Evolutionary conservation across 2,888 invertebrate species (phyloP).

Genomic region (Tyria jacobaeae): DNA sequence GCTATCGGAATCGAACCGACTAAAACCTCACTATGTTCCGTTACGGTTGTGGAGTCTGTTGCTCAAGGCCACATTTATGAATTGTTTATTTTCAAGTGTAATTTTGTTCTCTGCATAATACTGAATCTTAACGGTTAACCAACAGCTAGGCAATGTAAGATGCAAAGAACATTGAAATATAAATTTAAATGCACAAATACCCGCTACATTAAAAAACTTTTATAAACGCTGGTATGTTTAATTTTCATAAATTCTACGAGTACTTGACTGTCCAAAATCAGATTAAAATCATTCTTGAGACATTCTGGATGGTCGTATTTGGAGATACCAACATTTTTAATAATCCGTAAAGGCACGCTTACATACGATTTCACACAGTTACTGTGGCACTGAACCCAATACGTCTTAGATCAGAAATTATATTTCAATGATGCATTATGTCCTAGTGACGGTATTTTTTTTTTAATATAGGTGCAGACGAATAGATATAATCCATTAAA

Average conservation of each 20-base stretch:
- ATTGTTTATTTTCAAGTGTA: too few species aligned
- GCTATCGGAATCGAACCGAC: too few species aligned
- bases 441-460: not conserved
- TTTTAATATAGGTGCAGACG: too few species aligned
- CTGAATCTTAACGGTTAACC: too few species aligned
- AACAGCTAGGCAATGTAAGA: too few species aligned
- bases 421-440: not conserved
- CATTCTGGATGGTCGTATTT: constrained; percentile 13
- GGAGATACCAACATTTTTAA: constrained; percentile 4
- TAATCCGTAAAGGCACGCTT: not conserved
- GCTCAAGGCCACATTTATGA: too few species aligned
- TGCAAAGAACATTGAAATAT: constrained; percentile 17
- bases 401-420: not conserved
- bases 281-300: constrained; percentile 11
- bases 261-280: constrained; percentile 12
- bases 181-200: constrained; percentile 25
- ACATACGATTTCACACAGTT: not conserved
- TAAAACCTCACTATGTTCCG: too few species aligned
- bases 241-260: constrained; percentile 11
- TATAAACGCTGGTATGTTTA: constrained; percentile 15
- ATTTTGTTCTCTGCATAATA: too few species aligned
- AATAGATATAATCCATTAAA: too few species aligned
- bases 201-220: constrained; percentile 24
- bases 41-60: too few species aligned
- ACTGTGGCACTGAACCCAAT: not conserved